Conservation (phyloP, 1,140 invertebrate genomes). For the Cydia pomonella region DNA sequence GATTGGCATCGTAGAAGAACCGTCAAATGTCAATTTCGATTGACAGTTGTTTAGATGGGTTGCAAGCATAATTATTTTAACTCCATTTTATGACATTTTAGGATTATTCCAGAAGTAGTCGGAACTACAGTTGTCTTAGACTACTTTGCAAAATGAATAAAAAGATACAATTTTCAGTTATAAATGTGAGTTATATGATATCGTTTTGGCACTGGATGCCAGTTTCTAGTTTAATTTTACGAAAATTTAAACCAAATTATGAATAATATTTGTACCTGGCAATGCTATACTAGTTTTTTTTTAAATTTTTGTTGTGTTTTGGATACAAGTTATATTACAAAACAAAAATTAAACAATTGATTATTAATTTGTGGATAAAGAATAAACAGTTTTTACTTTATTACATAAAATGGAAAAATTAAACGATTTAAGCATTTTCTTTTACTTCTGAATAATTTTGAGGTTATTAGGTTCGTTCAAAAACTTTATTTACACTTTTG, state of each 20-base stretch:
- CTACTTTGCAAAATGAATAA: too few species aligned
- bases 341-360: not conserved
- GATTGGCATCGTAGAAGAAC: constrained; percentile 5
- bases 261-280: not conserved
- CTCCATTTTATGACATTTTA: not conserved
- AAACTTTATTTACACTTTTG: not conserved
- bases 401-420: too few species aligned
- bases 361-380: too few species aligned
- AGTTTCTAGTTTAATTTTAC: not conserved
- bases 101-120: not conserved
- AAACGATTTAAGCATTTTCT: not conserved
- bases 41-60: not conserved
- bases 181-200: too few species aligned
- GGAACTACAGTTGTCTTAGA: too few species aligned
- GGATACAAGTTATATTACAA: not conserved
- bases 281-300: not conserved
- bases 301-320: not conserved
- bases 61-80: not conserved
- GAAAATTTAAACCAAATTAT: not conserved
- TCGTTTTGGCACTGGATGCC: too few species aligned
- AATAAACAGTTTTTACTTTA: too few species aligned
- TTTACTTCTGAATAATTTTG: not conserved
- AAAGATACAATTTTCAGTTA: too few species aligned
- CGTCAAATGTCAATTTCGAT: constrained; percentile 5
- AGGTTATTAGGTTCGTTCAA: not conserved